Base-by-base conservation (phyloP, 2,113 vertebrate genomes). In the Panthera leo region DNA sequence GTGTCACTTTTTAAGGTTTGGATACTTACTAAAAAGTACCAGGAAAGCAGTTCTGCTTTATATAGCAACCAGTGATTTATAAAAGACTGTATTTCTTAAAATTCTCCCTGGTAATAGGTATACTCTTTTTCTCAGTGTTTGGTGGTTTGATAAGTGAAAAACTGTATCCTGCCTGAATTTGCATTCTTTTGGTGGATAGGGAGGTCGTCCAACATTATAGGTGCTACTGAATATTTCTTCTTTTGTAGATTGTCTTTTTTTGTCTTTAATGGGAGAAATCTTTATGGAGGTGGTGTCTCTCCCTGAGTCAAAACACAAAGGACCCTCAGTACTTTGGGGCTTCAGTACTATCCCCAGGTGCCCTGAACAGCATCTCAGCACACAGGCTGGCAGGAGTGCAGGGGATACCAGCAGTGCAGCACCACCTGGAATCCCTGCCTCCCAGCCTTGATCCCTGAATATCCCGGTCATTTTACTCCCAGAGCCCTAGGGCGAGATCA, bases 191-290 rank as follows among this genome's bases (percentile, higher is more conserved):
- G 27, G 11, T 34, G 1, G 11, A n/a, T 61, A 31, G 63, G 73
- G 61, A 89, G 10, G 8, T 31, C 0, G 1, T 18, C 2, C 8
- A 1, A 10, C 7, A n/a, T 48, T 42, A 9, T 6, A 11, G 14
- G 34, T 65, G 36, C 51, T 58, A 34, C 31, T 8, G 55, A 70
- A 16, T 45, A 42, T 51, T 95, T 70, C 45, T 88, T 55, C 15
- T 83, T 70, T 65, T 31, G 12, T 76, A 29, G 89, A 58, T 83
- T 36, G 34, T 51, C 11, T 76, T 21, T 71, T 89, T 2, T 15
- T 4, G 4, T 42, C 55, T 93, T 76, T 70, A 51, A 34, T 3
- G 2, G 53, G 18, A n/a, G 19, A 87, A 23, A 79, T 39, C 42
- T n/a, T 63, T 36, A 39, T 70, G 27, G 23, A 83, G 42, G 19